phyloP scores from a whole-genome alignment of 2,888 invertebrate species.

The Tenthredo amoena region DNA sequence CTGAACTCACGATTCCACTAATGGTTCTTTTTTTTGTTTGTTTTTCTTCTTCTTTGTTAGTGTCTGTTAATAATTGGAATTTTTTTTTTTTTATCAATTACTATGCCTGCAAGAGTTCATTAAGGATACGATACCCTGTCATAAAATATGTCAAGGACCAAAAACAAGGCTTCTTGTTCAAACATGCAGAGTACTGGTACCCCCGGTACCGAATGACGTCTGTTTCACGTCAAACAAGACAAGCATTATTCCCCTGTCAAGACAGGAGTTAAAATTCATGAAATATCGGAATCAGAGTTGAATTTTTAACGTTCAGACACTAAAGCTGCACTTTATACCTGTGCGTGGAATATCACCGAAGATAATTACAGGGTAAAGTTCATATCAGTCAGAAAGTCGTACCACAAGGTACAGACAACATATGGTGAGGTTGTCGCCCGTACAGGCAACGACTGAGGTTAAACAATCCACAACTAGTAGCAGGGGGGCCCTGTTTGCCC shows the following conservation, averaged over 20 bases:
- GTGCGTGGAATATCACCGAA: slow-evolving; percentile 17
- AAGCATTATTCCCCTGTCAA: background rate
- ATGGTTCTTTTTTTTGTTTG: too few species aligned
- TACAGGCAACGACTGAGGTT: slow-evolving; percentile 20
- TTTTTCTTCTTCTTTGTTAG: too few species aligned
- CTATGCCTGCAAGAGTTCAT: background rate
- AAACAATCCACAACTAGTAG: slow-evolving; percentile 24
- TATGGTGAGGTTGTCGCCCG: slow-evolving; percentile 40
- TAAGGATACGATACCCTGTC: background rate
- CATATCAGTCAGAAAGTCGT: slow-evolving; percentile 38
- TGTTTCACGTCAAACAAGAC: background rate
- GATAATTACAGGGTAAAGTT: slow-evolving; percentile 32
- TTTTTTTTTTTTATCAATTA: too few species aligned
- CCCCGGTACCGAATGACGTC: background rate
- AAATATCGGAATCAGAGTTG: background rate
- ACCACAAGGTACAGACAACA: slow-evolving; percentile 28
- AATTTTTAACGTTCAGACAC: background rate
- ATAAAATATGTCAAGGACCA: background rate
- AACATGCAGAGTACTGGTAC: background rate
- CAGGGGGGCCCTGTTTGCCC: background rate
- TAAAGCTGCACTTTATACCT: background rate
- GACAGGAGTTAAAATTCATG: background rate
- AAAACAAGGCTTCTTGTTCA: background rate
- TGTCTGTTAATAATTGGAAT: too few species aligned
- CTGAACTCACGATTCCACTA: too few species aligned